These are phyloP conservation scores for Scylla paramamosain DNA, from an alignment of 1,140 invertebrate genomes.

Conservation along the genomic window DNA sequence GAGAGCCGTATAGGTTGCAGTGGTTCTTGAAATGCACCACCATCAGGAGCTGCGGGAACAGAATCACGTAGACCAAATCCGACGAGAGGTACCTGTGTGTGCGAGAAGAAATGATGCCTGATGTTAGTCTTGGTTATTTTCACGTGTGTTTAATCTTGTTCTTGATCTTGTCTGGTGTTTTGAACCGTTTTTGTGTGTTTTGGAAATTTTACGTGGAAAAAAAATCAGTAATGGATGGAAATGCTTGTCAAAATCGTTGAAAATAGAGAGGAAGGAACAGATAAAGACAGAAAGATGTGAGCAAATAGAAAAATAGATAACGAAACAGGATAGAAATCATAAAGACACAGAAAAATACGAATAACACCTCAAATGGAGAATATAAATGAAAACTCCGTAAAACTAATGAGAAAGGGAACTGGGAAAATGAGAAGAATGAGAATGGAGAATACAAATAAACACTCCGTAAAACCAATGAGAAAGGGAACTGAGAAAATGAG, in stretches of 20 bases:
- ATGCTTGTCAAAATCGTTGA: no score
- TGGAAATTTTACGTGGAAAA: no score
- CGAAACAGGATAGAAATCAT: no score
- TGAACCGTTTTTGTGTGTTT: background rate
- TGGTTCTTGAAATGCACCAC: conserved; percentile 87
- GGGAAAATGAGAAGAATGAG: background rate
- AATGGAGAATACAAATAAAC: no score
- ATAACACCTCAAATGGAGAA: background rate
- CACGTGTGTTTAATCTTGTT: background rate
- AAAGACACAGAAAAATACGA: background rate
- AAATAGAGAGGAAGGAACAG: no score
- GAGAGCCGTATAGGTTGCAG: conserved; percentile 89
- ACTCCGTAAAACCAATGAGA: no score
- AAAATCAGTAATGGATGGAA: no score
- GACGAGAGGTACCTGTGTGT: conserved; percentile 85
- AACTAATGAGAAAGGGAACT: background rate
- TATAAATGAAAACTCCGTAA: no score
- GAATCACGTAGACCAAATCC: conserved; percentile 89
- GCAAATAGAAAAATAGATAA: background rate
- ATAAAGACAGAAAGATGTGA: no score
- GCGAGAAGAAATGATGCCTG: background rate
- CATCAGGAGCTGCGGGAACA: conserved; percentile 90
- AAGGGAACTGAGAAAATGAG: background rate
- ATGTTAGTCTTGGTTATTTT: no score
- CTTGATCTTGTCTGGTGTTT: background rate